Evolutionary conservation across 2,113 vertebrate species (phyloP).

Genomic region (Salvelinus namaycush): DNA sequence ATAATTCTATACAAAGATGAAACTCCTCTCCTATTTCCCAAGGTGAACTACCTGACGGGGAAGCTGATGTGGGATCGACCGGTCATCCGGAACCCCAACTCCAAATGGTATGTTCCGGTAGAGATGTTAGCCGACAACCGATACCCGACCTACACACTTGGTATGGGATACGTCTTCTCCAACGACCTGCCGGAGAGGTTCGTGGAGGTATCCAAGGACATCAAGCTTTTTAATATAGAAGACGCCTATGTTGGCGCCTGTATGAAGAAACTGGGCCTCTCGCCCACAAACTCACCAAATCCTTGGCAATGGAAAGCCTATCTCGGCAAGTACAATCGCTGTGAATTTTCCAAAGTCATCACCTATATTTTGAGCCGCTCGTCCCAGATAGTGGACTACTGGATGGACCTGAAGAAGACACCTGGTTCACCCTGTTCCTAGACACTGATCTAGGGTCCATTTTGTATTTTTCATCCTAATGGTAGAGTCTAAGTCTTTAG

Average conservation of each 20-base stretch:
- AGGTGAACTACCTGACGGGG: constrained; percentile 87
- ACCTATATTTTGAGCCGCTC: constrained; percentile 62
- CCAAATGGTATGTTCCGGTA: constrained; percentile 92
- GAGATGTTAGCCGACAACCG: constrained; percentile 81
- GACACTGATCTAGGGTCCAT: neutral
- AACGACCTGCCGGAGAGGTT: constrained; percentile 86
- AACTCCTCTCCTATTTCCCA: constrained; percentile 56
- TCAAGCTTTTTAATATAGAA: constrained; percentile 88
- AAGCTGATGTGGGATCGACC: constrained; percentile 84
- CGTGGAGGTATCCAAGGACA: constrained; percentile 81
- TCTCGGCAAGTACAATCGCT: constrained; percentile 42
- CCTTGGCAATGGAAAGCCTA: constrained; percentile 53
- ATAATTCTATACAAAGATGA: too few relatives aligned
- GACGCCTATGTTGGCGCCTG: constrained; percentile 80
- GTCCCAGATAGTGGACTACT: constrained; percentile 54
- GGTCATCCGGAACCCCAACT: constrained; percentile 80
- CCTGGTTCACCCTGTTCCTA: constrained; percentile 40
- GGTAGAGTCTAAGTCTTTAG: too few relatives aligned
- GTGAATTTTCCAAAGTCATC: constrained; percentile 59
- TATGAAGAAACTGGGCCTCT: constrained; percentile 60
- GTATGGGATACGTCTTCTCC: constrained; percentile 94
- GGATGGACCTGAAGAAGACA: constrained; percentile 59
- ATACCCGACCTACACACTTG: constrained; percentile 88
- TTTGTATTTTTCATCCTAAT: too few relatives aligned
- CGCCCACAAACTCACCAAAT: neutral